Conservation (phyloP, 2,113 vertebrate genomes). For the Taurulus bubalis region DNA sequence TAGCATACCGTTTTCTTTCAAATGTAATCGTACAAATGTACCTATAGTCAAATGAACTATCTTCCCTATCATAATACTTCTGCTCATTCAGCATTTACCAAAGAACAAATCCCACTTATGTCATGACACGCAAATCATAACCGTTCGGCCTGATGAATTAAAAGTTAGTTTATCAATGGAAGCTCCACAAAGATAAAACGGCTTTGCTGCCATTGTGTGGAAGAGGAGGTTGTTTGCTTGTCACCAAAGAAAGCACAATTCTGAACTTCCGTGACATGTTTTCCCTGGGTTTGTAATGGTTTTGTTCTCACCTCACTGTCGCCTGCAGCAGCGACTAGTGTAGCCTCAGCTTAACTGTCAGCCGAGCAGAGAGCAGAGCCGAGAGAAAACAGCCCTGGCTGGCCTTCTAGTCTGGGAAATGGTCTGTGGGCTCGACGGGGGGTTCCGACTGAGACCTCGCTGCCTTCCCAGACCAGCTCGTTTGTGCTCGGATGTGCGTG, state of each 20-base stretch:
- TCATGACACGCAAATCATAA: conserved; percentile 10
- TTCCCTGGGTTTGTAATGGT: conserved; percentile 68
- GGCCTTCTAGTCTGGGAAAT: conserved; percentile 81
- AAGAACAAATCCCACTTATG: conserved; percentile 1
- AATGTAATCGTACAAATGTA: not conserved
- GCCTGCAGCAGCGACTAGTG: conserved; percentile 60
- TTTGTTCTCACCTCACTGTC: conserved; percentile 76
- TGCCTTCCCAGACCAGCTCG: conserved; percentile 81
- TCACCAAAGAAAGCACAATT: conserved; percentile 38
- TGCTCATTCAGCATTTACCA: not conserved
- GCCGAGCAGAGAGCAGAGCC: conserved; percentile 71
- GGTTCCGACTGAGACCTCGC: conserved; percentile 76
- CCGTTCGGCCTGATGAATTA: conserved; percentile 2
- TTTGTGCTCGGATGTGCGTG: conserved; percentile 76
- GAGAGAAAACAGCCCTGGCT: conserved; percentile 79
- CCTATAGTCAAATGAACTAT: conserved; percentile 21
- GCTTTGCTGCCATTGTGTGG: not conserved
- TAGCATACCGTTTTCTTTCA: conserved; percentile 1
- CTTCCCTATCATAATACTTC: not conserved
- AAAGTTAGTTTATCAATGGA: not conserved
- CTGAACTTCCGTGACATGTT: conserved; percentile 68
- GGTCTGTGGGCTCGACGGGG: conserved; percentile 79
- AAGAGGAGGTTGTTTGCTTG: conserved; percentile 31
- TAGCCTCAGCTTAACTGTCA: conserved; percentile 77
- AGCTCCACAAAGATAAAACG: not conserved